These are phyloP conservation scores for Serinus canaria DNA, from an alignment of 2,113 vertebrate species.

Conservation along the genomic window DNA sequence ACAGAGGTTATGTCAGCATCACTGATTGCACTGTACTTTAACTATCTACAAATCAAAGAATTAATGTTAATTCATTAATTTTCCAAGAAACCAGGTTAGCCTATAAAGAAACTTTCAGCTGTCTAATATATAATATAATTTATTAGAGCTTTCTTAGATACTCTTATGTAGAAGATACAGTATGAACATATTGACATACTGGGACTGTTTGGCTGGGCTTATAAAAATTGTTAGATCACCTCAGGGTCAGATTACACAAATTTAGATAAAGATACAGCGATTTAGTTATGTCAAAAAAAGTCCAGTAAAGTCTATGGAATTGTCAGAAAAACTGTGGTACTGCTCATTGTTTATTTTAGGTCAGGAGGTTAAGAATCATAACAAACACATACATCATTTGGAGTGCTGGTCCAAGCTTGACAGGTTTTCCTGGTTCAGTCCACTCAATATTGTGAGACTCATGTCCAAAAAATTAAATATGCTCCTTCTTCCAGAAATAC, in stretches of 20 bases:
- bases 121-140: neutral
- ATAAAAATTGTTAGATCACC: neutral
- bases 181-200: neutral
- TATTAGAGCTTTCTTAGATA: neutral
- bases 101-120: neutral
- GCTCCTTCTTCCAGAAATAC: neutral
- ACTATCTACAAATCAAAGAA: neutral
- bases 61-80: neutral
- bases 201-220: neutral
- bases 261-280: neutral
- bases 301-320: neutral
- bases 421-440: neutral
- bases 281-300: neutral
- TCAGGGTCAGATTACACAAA: neutral
- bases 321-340: neutral
- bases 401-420: neutral
- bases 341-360: neutral
- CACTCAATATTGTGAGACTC: neutral
- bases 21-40: neutral
- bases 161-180: neutral
- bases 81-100: neutral
- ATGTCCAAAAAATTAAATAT: neutral
- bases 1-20: neutral
- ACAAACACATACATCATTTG: neutral
- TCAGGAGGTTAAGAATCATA: neutral